Conservation (phyloP, 2,797 vertebrate species). For the Sphenodon punctatus region DNA sequence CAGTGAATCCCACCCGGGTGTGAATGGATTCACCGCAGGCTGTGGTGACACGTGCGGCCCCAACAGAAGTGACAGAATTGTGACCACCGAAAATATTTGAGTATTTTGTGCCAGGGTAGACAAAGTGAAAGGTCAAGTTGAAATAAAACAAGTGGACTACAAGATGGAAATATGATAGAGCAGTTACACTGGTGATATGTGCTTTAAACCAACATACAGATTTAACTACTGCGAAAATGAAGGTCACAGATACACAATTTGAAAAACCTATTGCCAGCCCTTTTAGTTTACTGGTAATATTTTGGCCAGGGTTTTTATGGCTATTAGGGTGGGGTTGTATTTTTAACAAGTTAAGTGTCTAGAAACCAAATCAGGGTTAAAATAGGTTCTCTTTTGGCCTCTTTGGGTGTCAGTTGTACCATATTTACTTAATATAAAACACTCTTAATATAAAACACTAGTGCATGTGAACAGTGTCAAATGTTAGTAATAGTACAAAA, state of each 20-base stretch:
- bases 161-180: too few relatives aligned
- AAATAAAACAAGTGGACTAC: too few relatives aligned
- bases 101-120: too few relatives aligned
- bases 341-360: rapidly evolving
- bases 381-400: neutral
- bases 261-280: neutral
- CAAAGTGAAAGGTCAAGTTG: too few relatives aligned
- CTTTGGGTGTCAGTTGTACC: rapidly evolving
- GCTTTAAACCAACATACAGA: neutral
- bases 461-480: neutral
- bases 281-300: neutral
- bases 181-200: neutral
- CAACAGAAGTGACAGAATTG: too few relatives aligned
- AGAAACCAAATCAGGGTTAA: neutral
- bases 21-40: too few relatives aligned
- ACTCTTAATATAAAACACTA: neutral
- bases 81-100: too few relatives aligned
- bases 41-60: too few relatives aligned
- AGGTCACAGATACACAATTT: neutral
- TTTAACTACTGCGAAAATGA: neutral
- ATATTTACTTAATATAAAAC: neutral
- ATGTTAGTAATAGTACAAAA: too few relatives aligned
- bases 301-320: neutral
- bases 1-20: too few relatives aligned
- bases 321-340: neutral